These are phyloP conservation scores for Acanthiza pusilla DNA, from an alignment of 2,797 vertebrate species.

Conservation along the genomic window DNA sequence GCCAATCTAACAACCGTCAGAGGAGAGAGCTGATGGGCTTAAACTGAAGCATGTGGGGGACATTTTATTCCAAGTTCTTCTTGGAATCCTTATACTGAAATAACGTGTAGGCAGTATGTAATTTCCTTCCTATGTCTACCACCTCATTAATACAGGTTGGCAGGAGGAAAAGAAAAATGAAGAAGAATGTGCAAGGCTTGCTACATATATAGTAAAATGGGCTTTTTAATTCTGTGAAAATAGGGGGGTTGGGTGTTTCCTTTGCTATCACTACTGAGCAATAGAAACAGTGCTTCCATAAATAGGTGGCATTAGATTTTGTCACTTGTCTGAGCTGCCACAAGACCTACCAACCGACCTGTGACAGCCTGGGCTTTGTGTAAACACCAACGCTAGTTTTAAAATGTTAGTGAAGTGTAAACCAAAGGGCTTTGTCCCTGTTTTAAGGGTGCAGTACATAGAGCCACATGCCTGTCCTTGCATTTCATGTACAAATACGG, in stretches of 20 bases:
- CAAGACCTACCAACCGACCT: not conserved
- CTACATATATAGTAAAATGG: not conserved
- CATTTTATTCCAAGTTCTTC: conserved; percentile 9
- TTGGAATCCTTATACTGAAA: conserved; percentile 36
- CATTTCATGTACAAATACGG: not conserved
- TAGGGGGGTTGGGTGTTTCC: not conserved
- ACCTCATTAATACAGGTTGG: conserved; percentile 54
- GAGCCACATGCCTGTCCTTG: not conserved
- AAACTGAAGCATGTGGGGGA: not conserved
- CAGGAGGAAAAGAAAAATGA: not conserved
- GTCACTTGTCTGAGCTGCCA: not conserved
- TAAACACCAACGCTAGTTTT: not conserved
- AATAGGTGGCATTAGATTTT: not conserved
- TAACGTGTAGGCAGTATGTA: conserved; percentile 30
- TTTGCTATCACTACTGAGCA: not conserved
- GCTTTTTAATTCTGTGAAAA: not conserved
- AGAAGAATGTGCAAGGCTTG: not conserved
- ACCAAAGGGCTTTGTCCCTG: not conserved
- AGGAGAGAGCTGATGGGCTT: not conserved
- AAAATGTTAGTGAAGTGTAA: not conserved
- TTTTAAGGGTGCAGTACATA: fast-evolving
- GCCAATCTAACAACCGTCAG: not conserved
- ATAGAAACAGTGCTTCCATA: not conserved
- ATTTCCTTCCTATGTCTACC: conserved; percentile 21
- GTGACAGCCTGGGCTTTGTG: not conserved